Evolutionary conservation across 2,113 vertebrate species (phyloP).

Genomic region (Antechinus flavipes): DNA sequence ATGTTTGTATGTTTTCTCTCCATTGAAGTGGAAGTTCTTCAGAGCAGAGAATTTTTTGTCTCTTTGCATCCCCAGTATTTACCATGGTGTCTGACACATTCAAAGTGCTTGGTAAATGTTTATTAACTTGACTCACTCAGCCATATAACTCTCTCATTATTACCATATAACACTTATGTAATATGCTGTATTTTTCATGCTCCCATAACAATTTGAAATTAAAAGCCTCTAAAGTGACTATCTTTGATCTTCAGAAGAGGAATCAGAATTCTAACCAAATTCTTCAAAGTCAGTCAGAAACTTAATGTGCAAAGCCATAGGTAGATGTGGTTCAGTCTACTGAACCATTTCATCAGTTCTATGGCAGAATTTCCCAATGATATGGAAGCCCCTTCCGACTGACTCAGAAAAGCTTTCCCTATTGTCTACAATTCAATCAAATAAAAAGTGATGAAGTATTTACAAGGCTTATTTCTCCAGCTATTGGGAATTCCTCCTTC

Average conservation of each 20-base stretch:
- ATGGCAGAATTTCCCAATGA: conserved; percentile 32
- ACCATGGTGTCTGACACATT: background rate
- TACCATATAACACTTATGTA: conserved; percentile 4
- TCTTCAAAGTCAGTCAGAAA: conserved; percentile 44
- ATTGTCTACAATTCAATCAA: background rate
- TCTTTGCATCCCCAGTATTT: background rate
- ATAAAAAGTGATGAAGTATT: background rate
- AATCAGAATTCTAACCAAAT: conserved; percentile 67
- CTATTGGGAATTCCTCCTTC: background rate
- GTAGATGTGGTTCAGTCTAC: background rate
- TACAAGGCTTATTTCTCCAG: background rate
- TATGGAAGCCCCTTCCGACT: conserved; percentile 52
- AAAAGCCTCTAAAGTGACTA: conserved; percentile 22
- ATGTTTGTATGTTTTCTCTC: background rate
- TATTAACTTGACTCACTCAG: conserved; percentile 14
- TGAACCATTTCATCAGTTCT: background rate
- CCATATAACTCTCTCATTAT: conserved; percentile 26
- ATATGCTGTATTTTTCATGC: conserved; percentile 43
- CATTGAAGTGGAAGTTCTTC: background rate
- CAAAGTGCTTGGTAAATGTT: background rate
- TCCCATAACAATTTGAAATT: conserved; percentile 20
- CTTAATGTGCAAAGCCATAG: conserved; percentile 52
- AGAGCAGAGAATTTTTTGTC: background rate
- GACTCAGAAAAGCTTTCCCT: background rate
- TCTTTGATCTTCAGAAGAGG: conserved; percentile 62